A percentile compares a stretch with the other conserved stretches of the same genome.
Evolutionary conservation across 2,113 vertebrate genomes (phyloP).

Genomic region (Silurus asotus): DNA sequence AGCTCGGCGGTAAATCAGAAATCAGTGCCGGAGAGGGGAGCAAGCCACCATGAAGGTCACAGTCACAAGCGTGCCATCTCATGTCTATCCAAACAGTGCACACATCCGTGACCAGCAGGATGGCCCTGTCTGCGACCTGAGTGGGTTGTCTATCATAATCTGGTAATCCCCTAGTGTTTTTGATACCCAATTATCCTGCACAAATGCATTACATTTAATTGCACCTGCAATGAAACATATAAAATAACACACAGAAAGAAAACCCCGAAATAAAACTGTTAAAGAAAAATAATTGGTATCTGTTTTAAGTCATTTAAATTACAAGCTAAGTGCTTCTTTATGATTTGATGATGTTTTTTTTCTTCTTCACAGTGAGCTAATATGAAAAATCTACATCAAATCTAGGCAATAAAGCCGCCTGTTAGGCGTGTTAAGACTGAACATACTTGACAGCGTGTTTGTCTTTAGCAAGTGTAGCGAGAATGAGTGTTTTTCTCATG

Average conservation of each 20-base stretch:
- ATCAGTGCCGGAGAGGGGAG: slow-evolving; percentile 97
- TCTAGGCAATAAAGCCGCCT: background rate
- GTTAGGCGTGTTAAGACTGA: slow-evolving; percentile 8
- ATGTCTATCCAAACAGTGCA: slow-evolving; percentile 97
- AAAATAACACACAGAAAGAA: slow-evolving; percentile 2
- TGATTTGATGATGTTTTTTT: background rate
- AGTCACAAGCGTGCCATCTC: slow-evolving; percentile 92
- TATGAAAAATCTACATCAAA: slow-evolving; percentile 24
- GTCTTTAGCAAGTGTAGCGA: background rate
- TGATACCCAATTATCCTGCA: slow-evolving; percentile 43
- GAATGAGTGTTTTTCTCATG: slow-evolving; percentile 16
- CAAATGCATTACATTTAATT: slow-evolving; percentile 44
- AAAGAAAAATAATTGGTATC: background rate
- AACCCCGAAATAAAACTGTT: background rate
- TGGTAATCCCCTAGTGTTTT: slow-evolving; percentile 38
- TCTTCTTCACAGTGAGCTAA: background rate
- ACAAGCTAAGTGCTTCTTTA: background rate
- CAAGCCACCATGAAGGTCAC: slow-evolving; percentile 99
- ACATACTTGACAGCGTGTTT: slow-evolving; percentile 23
- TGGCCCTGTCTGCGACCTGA: slow-evolving; percentile 43
- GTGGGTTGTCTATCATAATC: slow-evolving; percentile 47
- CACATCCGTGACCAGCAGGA: slow-evolving; percentile 59
- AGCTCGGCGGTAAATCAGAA: slow-evolving; percentile 99
- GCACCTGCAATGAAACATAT: slow-evolving; percentile 45
- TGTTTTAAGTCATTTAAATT: background rate